phyloP scores from a whole-genome alignment of 2,113 vertebrate species.

The Leptobrachium leishanense region DNA sequence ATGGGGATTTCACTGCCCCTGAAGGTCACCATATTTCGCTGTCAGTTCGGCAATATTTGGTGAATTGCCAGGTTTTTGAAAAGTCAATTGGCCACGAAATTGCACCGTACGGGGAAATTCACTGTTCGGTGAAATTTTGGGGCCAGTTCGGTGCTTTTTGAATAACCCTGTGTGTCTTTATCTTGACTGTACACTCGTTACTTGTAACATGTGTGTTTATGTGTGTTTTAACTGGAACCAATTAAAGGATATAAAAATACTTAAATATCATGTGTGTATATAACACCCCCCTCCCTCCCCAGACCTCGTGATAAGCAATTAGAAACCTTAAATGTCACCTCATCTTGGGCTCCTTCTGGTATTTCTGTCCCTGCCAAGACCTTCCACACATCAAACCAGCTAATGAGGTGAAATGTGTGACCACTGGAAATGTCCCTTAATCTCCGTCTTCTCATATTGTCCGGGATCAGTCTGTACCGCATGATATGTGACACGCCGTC shows the following conservation, averaged over 20 bases:
- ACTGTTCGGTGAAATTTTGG: too few species aligned
- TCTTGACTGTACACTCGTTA: too few species aligned
- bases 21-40: too few species aligned
- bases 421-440: background rate
- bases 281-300: background rate
- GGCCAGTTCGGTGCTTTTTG: too few species aligned
- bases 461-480: background rate
- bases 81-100: too few species aligned
- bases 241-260: background rate
- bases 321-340: background rate
- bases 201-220: too few species aligned
- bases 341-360: background rate
- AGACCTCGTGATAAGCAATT: background rate
- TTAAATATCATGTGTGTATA: background rate
- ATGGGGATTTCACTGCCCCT: too few species aligned
- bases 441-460: background rate
- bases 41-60: too few species aligned
- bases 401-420: constrained; percentile 3
- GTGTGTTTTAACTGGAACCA: too few species aligned
- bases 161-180: too few species aligned
- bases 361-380: background rate
- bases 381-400: constrained; percentile 4
- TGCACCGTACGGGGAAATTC: too few species aligned
- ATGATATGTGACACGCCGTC: background rate
- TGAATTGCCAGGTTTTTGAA: too few species aligned